Conservation (phyloP, 2,888 invertebrate genomes). For the Brachypalpus laphriformis region DNA sequence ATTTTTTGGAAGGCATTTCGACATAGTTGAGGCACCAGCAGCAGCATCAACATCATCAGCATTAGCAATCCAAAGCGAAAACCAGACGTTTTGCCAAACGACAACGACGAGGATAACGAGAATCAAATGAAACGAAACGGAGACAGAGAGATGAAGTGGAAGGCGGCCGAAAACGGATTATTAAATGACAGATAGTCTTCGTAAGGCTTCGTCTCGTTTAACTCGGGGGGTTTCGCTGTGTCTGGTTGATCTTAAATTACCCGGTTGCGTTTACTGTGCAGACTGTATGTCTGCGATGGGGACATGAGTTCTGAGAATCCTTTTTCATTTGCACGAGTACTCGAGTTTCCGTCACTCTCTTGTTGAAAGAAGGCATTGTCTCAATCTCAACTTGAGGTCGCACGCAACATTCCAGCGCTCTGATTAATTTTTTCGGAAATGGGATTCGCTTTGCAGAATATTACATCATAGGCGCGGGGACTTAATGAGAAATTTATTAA, state of each 20-base stretch:
- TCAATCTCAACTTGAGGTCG: constrained; percentile 15
- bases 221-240: constrained; percentile 62
- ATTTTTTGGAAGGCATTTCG: constrained; percentile 54
- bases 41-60: constrained; percentile 28
- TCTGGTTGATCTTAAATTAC: constrained; percentile 73
- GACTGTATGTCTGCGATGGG: constrained; percentile 70
- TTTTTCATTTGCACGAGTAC: constrained; percentile 50
- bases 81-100: constrained; percentile 72
- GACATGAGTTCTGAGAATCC: constrained; percentile 66
- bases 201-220: constrained; percentile 72
- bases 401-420: constrained; percentile 47
- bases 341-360: constrained; percentile 31
- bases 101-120: constrained; percentile 65
- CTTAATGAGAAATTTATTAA: constrained; percentile 43
- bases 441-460: constrained; percentile 7
- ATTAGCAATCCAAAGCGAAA: constrained; percentile 51
- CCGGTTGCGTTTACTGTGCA: constrained; percentile 48
- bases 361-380: constrained; percentile 39
- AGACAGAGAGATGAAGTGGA: not conserved
- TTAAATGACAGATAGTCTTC: constrained; percentile 71
- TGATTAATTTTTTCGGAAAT: constrained; percentile 57
- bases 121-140: constrained; percentile 67
- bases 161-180: constrained; percentile 47
- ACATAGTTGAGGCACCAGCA: constrained; percentile 57
- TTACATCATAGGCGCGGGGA: constrained; percentile 13